Evolutionary conservation across 2,797 vertebrate species (phyloP).

Genomic region (Tympanoctomys barrerae): DNA sequence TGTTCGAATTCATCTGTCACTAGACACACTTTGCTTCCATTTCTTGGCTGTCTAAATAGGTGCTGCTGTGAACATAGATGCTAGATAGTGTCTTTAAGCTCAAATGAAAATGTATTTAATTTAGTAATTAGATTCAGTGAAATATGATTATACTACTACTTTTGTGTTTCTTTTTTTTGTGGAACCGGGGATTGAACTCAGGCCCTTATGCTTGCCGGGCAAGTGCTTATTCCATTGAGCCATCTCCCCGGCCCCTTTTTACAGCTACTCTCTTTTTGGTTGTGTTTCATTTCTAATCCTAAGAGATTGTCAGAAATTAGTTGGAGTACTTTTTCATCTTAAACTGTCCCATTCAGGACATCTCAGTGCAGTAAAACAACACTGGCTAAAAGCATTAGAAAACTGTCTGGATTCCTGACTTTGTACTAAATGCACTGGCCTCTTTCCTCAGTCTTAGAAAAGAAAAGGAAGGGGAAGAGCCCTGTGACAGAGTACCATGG

Average conservation of each 20-base stretch:
- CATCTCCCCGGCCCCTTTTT: too few species aligned
- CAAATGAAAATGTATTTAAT: slow-evolving; percentile 38
- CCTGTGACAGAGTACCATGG: background rate
- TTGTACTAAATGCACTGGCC: background rate
- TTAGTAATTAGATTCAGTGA: slow-evolving; percentile 26
- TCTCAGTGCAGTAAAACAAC: background rate
- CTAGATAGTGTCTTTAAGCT: slow-evolving; percentile 38
- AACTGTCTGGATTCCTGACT: background rate
- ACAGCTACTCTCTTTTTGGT: too few species aligned
- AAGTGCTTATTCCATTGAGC: too few species aligned
- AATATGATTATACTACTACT: slow-evolving; percentile 6
- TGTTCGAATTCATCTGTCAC: background rate
- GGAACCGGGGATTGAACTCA: too few species aligned
- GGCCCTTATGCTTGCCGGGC: too few species aligned
- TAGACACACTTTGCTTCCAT: background rate
- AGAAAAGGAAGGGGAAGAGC: background rate
- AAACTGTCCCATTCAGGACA: background rate
- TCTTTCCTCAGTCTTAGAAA: background rate
- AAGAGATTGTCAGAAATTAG: slow-evolving; percentile 54
- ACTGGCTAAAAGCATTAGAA: background rate
- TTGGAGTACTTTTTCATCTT: slow-evolving; percentile 9
- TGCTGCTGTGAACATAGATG: background rate
- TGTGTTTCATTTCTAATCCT: slow-evolving; percentile 12
- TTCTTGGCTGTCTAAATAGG: background rate
- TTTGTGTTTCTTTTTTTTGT: too few species aligned